Conservation (phyloP, 2,888 invertebrate species). For the Drosophila incognita region DNA sequence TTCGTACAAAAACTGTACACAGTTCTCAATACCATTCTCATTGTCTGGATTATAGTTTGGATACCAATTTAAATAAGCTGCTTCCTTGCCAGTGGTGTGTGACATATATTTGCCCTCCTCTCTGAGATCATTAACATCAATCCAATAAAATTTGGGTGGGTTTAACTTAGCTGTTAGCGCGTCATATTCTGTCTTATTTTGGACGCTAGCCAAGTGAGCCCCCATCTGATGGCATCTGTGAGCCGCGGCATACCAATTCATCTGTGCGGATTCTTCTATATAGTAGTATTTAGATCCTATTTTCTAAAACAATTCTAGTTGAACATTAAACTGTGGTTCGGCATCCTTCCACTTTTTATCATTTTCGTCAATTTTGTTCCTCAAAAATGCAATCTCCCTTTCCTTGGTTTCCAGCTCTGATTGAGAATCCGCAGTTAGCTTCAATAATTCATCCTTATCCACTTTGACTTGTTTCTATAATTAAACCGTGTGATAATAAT, state of each 20-base stretch:
- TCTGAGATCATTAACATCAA: not conserved
- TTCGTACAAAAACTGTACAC: rapidly evolving
- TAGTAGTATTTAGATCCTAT: constrained; percentile 2
- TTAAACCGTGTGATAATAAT: too few species aligned
- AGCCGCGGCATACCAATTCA: constrained; percentile 4
- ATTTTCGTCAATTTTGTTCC: not conserved
- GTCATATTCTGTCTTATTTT: not conserved
- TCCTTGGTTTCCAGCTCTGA: not conserved
- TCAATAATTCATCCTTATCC: too few species aligned
- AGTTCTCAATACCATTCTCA: rapidly evolving
- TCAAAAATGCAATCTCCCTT: rapidly evolving
- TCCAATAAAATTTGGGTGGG: rapidly evolving
- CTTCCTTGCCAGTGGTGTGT: rapidly evolving
- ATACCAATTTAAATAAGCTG: not conserved
- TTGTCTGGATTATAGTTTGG: not conserved
- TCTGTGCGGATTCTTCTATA: not conserved
- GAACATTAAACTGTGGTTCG: not conserved
- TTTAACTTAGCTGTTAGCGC: not conserved
- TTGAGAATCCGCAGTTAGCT: not conserved
- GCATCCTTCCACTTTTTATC: not conserved
- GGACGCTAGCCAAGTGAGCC: not conserved
- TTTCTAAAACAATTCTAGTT: not conserved
- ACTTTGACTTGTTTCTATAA: too few species aligned
- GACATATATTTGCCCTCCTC: not conserved
- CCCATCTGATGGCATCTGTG: not conserved